Percentiles rank a stretch among this genome's conserved stretches.
phyloP scores from a whole-genome alignment of 2,113 vertebrate genomes.

The Phalacrocorax aristotelis region DNA sequence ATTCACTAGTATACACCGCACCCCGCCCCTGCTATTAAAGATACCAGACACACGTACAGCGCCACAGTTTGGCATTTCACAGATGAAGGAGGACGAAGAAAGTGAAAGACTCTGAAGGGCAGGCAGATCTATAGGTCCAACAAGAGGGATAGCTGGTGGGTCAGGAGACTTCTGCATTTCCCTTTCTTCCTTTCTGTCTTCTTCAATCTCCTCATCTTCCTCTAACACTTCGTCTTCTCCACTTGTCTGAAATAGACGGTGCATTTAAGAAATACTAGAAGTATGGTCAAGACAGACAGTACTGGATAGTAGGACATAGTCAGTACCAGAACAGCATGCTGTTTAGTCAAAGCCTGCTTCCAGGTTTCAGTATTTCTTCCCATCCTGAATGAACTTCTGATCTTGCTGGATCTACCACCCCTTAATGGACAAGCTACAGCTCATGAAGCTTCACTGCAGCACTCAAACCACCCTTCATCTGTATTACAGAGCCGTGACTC shows the following conservation, averaged over 20 bases:
- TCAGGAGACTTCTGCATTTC: constrained; percentile 76
- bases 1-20: neutral
- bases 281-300: neutral
- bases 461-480: neutral
- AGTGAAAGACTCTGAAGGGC: constrained; percentile 67
- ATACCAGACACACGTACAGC: constrained; percentile 70
- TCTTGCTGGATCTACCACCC: neutral
- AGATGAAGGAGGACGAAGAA: constrained; percentile 74
- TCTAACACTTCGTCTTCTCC: constrained; percentile 78
- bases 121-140: constrained; percentile 66
- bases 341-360: neutral
- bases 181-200: constrained; percentile 76
- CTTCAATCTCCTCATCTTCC: constrained; percentile 75
- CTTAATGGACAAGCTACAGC: neutral
- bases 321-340: neutral
- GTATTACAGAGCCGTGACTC: neutral
- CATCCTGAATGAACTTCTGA: neutral
- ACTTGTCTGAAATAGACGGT: constrained; percentile 70
- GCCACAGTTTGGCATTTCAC: constrained; percentile 84
- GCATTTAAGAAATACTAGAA: neutral
- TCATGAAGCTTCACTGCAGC: neutral
- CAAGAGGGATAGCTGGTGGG: constrained; percentile 59
- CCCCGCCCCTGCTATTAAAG: neutral
- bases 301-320: neutral
- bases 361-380: neutral